These are phyloP conservation scores for Nesidiocoris tenuis DNA, from an alignment of 2,888 invertebrate species.

Conservation along the genomic window DNA sequence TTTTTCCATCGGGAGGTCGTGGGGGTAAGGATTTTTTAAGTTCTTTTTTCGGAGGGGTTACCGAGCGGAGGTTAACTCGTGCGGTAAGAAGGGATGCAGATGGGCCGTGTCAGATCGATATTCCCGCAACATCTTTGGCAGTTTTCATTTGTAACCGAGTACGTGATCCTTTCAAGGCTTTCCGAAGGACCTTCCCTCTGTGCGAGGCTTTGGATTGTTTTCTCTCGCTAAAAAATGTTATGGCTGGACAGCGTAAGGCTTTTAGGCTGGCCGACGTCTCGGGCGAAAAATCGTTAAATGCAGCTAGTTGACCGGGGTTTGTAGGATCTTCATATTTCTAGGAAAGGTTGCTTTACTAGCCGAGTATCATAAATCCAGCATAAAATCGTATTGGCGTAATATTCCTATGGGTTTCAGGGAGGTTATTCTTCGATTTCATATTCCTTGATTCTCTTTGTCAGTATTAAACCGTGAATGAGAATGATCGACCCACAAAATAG, in stretches of 20 bases:
- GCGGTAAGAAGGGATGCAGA: constrained; percentile 49
- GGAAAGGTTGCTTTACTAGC: too few species aligned
- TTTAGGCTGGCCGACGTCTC: constrained; percentile 7
- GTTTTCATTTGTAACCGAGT: constrained; percentile 45
- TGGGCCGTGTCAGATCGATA: constrained; percentile 47
- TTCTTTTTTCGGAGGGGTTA: neutral
- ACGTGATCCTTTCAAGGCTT: constrained; percentile 41
- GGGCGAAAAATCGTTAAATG: neutral
- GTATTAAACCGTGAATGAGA: too few species aligned
- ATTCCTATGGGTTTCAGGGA: too few species aligned
- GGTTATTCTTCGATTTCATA: too few species aligned
- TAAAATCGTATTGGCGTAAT: too few species aligned
- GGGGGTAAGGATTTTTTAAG: too few species aligned
- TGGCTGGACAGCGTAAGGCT: constrained; percentile 23
- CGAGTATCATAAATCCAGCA: too few species aligned
- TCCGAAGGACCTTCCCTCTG: neutral
- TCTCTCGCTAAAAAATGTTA: neutral
- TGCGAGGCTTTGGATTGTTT: neutral
- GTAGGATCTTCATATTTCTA: too few species aligned
- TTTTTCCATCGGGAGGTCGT: constrained; percentile 50
- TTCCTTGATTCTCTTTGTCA: too few species aligned
- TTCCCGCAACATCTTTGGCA: constrained; percentile 44
- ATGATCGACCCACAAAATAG: too few species aligned
- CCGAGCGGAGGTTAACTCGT: constrained; percentile 47
- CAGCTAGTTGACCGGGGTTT: neutral